These are phyloP conservation scores for Bufo gargarizans DNA, from an alignment of 2,113 vertebrate genomes.

Conservation along the genomic window DNA sequence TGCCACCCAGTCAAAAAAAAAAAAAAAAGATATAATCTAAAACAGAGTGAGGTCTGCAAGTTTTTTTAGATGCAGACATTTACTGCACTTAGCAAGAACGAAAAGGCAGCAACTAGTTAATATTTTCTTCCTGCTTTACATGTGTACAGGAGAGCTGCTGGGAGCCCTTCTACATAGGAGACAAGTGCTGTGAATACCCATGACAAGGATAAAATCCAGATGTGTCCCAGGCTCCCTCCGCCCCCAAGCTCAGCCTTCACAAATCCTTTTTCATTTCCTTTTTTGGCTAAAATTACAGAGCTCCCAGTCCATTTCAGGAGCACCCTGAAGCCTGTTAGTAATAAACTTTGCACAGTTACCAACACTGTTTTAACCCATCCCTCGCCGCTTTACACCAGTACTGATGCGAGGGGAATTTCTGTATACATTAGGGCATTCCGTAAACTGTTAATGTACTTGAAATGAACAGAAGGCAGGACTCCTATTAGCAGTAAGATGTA, in stretches of 20 bases:
- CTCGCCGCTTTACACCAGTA: background rate
- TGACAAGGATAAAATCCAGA: conserved; percentile 94
- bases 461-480: background rate
- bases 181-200: conserved; percentile 67
- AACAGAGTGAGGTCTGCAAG: background rate
- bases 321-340: conserved; percentile 71
- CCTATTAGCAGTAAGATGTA: background rate
- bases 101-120: background rate
- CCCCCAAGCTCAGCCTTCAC: conserved; percentile 62
- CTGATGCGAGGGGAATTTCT: background rate
- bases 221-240: conserved; percentile 74
- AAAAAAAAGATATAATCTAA: background rate
- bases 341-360: conserved; percentile 62
- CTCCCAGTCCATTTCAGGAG: conserved; percentile 68
- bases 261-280: conserved; percentile 93
- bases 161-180: conserved; percentile 64
- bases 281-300: conserved; percentile 96
- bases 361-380: conserved; percentile 50
- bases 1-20: background rate
- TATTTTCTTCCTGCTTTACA: background rate
- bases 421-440: background rate
- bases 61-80: background rate
- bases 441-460: background rate
- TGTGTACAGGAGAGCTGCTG: conserved; percentile 16
- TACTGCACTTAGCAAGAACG: background rate